Conservation (phyloP, 2,888 invertebrate species). For the Rugalucina vietnamica region DNA sequence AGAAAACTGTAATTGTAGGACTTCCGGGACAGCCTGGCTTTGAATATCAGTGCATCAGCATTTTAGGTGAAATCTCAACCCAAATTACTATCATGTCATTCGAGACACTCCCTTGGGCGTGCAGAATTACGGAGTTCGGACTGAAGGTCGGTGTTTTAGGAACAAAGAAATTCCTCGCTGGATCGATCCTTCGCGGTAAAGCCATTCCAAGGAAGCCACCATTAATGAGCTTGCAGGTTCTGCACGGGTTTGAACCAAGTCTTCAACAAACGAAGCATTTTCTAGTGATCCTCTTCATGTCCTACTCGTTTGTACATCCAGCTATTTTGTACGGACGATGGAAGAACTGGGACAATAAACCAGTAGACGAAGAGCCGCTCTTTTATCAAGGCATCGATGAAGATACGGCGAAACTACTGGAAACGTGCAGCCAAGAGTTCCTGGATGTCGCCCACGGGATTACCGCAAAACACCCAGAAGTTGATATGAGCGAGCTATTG, state of each 20-base stretch:
- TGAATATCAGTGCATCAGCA: slow-evolving; percentile 73
- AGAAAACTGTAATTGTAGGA: slow-evolving; percentile 72
- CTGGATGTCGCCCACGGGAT: slow-evolving; percentile 59
- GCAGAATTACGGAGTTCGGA: slow-evolving; percentile 73
- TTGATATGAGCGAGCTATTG: slow-evolving; percentile 64
- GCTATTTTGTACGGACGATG: slow-evolving; percentile 73
- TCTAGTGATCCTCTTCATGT: slow-evolving; percentile 67
- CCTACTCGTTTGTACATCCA: slow-evolving; percentile 69
- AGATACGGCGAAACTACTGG: slow-evolving; percentile 57
- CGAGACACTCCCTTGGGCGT: slow-evolving; percentile 75
- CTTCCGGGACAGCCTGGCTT: slow-evolving; percentile 78
- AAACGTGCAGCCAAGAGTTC: slow-evolving; percentile 63
- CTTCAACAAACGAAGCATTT: slow-evolving; percentile 67
- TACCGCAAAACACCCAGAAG: slow-evolving; percentile 53
- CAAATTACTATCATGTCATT: slow-evolving; percentile 72
- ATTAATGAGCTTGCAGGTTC: slow-evolving; percentile 66
- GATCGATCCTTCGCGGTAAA: slow-evolving; percentile 66
- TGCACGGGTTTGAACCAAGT: slow-evolving; percentile 65
- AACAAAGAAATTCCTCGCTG: slow-evolving; percentile 59
- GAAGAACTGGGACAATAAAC: slow-evolving; percentile 73
- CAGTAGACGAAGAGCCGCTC: slow-evolving; percentile 61
- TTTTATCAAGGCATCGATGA: slow-evolving; percentile 71
- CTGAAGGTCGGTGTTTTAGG: slow-evolving; percentile 63
- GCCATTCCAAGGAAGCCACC: slow-evolving; percentile 67
- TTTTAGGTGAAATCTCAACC: slow-evolving; percentile 59